These are phyloP conservation scores for Luehdorfia chinensis DNA, from an alignment of 1,140 invertebrate genomes.

Conservation along the genomic window DNA sequence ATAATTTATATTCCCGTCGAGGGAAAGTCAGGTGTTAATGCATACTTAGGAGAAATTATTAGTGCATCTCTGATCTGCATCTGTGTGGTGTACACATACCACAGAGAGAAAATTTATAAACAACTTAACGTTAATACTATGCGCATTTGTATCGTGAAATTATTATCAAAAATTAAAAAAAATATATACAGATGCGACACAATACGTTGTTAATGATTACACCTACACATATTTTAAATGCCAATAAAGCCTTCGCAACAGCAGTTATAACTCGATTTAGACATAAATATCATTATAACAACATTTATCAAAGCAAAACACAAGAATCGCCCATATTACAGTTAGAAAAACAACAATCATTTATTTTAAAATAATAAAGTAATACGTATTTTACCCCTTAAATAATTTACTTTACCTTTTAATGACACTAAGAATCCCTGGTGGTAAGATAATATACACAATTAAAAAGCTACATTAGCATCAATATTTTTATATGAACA, in stretches of 20 bases:
- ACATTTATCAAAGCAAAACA: constrained; percentile 20
- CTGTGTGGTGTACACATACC: constrained; percentile 29
- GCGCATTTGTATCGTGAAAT: background rate
- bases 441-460: constrained; percentile 7
- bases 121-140: no score
- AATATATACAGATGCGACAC: background rate
- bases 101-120: constrained; percentile 25
- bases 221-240: constrained; percentile 38
- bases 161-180: background rate
- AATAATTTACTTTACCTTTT: constrained; percentile 19
- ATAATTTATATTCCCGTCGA: constrained; percentile 39
- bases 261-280: background rate
- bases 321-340: constrained; percentile 28
- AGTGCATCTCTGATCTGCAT: constrained; percentile 41
- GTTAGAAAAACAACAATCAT: constrained; percentile 29
- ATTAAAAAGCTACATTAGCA: constrained; percentile 32
- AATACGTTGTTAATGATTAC: constrained; percentile 28
- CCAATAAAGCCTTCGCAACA: constrained; percentile 25
- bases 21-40: constrained; percentile 41
- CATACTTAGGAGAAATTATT: constrained; percentile 44
- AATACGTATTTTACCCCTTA: no score
- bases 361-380: no score
- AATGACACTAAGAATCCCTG: constrained; percentile 2
- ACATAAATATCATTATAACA: constrained; percentile 17
- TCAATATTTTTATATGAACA: constrained; percentile 36